Evolutionary conservation across 2,113 vertebrate genomes (phyloP).

Genomic region (Campylomormyrus tamandua): DNA sequence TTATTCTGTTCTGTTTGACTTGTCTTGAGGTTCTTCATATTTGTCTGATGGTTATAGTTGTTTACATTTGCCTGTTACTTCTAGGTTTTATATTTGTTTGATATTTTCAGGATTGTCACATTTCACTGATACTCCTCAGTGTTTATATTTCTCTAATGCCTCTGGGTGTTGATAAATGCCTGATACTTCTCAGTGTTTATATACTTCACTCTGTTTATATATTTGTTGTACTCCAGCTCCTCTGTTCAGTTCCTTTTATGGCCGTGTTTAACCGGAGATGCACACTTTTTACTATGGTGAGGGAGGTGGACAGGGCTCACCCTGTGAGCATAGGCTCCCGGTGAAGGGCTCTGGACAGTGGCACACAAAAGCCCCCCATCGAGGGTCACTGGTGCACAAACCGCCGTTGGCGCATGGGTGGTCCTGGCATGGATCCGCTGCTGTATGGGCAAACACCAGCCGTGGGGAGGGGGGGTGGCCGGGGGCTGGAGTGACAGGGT

Average conservation of each 20-base stretch:
- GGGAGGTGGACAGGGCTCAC: constrained; percentile 54
- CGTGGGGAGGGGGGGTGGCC: background rate
- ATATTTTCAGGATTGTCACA: background rate
- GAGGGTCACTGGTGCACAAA: constrained; percentile 51
- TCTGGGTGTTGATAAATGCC: background rate
- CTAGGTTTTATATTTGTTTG: background rate
- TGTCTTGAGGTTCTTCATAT: background rate
- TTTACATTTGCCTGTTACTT: background rate
- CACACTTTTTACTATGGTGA: background rate
- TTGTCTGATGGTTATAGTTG: background rate
- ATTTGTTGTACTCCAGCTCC: background rate
- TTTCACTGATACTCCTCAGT: background rate
- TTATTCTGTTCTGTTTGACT: background rate
- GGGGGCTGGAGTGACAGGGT: background rate
- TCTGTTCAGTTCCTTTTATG: background rate
- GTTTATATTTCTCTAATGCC: background rate
- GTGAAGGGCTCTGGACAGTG: constrained; percentile 65
- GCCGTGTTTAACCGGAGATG: background rate
- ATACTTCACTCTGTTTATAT: background rate
- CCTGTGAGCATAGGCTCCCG: constrained; percentile 65
- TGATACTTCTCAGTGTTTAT: background rate
- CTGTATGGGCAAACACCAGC: constrained; percentile 16
- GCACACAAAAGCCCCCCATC: constrained; percentile 55
- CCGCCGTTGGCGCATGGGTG: constrained; percentile 75
- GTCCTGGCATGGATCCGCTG: constrained; percentile 52